Evolutionary conservation across 1,140 invertebrate species (phyloP), one percentile per base, ranked within the genome.

Genomic region (Trichomalopsis sarcophagae): DNA sequence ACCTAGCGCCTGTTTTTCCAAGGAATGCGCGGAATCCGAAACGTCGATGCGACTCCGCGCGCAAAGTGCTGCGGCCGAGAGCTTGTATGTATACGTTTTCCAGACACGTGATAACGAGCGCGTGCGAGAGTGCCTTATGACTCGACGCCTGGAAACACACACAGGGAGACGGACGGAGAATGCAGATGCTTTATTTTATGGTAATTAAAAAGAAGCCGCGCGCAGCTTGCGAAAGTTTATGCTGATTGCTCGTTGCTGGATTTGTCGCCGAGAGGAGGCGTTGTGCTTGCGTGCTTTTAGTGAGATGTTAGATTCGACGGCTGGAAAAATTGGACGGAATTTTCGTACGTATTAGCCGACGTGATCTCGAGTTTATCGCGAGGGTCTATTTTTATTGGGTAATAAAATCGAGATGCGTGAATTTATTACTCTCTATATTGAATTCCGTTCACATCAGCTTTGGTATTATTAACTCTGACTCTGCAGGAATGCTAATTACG

Each of bases 1-100:
- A 17, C 68, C 21, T 17, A 30, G n/a, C 68, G 27, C n/a, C n/a
- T 71, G 9, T 14, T 73, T 62, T 40, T 75, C 40, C 30, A 11
- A 9, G 76, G 76, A 27, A 78, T 47, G 44, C 76, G 76, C 44
- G 47, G 47, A 77, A 77, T 77, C n/a, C 75, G 36, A 77, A 23
- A 23, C 21, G 5, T 74, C 73, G 73, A 36, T 30, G 73, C 17
- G 73, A 36, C 73, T 69, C 68, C 13, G 13, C 13, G 50, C 50
- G 13, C 50, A 17, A 55, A 21, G 50, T 55, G 50, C 50, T 17
- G 13, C 50, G 10, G 47, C 40, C 40, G 40, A 44, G 40, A 44
- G 40, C 40, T 44, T 44, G 40, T 21, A 55, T 0, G 50, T 55
- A 62, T 33, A 44, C 40, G 68, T 69, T 30, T 30, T 30, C n/a